Evolutionary conservation across 2,113 vertebrate species (phyloP).

Genomic region (Oostethus manadensis): DNA sequence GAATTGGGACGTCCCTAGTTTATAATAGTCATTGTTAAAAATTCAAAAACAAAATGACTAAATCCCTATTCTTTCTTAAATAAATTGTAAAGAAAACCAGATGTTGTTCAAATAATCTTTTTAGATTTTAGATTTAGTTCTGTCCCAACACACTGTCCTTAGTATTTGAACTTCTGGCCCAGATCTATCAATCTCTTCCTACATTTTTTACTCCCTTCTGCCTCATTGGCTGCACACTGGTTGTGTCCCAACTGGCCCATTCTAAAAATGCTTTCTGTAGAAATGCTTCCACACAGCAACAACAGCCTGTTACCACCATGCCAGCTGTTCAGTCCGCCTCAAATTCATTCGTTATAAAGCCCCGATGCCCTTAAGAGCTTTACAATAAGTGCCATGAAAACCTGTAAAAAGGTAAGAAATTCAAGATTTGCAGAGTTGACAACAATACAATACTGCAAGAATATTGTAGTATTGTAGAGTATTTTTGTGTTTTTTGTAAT

Average conservation of each 20-base stretch:
- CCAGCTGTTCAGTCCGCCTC: slow-evolving; percentile 44
- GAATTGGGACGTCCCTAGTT: too few species aligned
- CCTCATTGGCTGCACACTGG: slow-evolving; percentile 49
- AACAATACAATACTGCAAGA: too few species aligned
- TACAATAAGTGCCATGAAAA: too few species aligned
- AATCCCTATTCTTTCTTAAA: too few species aligned
- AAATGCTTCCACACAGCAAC: slow-evolving; percentile 44
- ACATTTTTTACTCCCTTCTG: slow-evolving; percentile 45
- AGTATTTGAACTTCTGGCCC: slow-evolving; percentile 44
- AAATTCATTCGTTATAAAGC: slow-evolving; percentile 34
- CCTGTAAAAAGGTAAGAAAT: too few species aligned
- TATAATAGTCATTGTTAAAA: background rate
- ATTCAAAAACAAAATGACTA: background rate
- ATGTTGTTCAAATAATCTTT: slow-evolving; percentile 20
- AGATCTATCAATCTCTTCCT: slow-evolving; percentile 53
- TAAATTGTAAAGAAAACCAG: background rate
- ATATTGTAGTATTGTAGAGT: too few species aligned
- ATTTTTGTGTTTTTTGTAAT: background rate
- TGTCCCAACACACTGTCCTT: slow-evolving; percentile 31
- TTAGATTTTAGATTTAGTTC: slow-evolving; percentile 20
- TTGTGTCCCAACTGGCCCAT: slow-evolving; percentile 53
- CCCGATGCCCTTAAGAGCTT: slow-evolving; percentile 16
- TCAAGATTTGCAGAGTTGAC: too few species aligned
- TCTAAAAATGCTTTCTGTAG: slow-evolving; percentile 54
- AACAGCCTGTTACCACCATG: slow-evolving; percentile 33